Evolutionary conservation across 2,797 vertebrate species (phyloP).

Genomic region (Gobionotothen gibberifrons): DNA sequence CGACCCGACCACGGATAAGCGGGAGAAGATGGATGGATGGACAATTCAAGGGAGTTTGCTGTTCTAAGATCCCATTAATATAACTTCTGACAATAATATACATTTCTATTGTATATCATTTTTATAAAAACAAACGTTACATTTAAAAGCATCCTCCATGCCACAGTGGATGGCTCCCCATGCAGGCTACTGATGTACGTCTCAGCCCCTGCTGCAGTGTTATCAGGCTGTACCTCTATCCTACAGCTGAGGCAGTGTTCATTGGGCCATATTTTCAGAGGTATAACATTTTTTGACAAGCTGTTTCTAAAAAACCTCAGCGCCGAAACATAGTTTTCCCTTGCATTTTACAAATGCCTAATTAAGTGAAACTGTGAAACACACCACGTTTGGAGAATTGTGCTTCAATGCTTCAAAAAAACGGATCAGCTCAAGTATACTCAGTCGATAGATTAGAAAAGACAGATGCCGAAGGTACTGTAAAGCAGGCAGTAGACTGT

Average conservation of each 20-base stretch:
- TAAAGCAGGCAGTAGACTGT: constrained; percentile 12
- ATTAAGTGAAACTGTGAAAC: constrained; percentile 13
- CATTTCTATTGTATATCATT: not conserved
- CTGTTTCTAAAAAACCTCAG: constrained; percentile 16
- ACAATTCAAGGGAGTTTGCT: too few species aligned
- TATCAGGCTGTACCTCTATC: not conserved
- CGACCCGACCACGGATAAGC: too few species aligned
- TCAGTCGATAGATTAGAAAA: constrained; percentile 41
- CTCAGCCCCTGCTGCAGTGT: not conserved
- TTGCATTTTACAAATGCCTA: not conserved
- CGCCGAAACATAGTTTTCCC: constrained; percentile 10
- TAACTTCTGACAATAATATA: not conserved
- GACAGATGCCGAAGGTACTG: constrained; percentile 53
- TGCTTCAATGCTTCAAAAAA: not conserved
- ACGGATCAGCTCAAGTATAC: constrained; percentile 40
- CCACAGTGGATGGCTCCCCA: not conserved
- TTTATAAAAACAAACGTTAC: not conserved
- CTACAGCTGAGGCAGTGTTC: not conserved
- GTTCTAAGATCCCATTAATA: too few species aligned
- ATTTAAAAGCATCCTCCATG: not conserved
- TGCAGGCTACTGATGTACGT: constrained; percentile 1
- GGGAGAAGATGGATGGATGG: too few species aligned
- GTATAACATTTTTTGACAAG: constrained; percentile 17
- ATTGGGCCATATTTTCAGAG: constrained; percentile 10
- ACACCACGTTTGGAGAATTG: not conserved